phyloP scores from a whole-genome alignment of 1,140 invertebrate genomes.

The Nylanderia fulva region DNA sequence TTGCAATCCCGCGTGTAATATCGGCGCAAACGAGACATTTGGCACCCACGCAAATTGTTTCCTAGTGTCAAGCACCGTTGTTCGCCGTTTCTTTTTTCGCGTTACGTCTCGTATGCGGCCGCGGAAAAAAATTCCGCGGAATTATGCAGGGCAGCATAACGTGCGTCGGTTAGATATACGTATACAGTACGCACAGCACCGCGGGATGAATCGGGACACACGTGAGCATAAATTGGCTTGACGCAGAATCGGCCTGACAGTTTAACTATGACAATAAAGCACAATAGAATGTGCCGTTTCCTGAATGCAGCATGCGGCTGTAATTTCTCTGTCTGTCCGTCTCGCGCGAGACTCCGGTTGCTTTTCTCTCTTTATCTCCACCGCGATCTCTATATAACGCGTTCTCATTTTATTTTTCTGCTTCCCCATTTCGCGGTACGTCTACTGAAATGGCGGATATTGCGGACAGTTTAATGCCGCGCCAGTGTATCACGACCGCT shows the following conservation, averaged over 20 bases:
- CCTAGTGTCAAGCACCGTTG: constrained; percentile 34
- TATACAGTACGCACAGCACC: constrained; percentile 26
- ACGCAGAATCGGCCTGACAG: constrained; percentile 84
- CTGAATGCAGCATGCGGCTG: constrained; percentile 81
- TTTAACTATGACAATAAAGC: constrained; percentile 85
- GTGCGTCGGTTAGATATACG: constrained; percentile 43
- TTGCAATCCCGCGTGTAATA: constrained; percentile 3
- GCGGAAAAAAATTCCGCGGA: constrained; percentile 67
- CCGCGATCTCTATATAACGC: constrained; percentile 48
- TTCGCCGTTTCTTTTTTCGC: constrained; percentile 44
- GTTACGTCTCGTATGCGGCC: constrained; percentile 39
- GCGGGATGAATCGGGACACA: constrained; percentile 67
- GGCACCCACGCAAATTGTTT: constrained; percentile 48
- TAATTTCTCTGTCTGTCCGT: constrained; percentile 78
- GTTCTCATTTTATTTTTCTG: constrained; percentile 71
- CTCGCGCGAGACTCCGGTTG: constrained; percentile 17
- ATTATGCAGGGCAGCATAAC: constrained; percentile 72
- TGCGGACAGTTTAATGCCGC: constrained; percentile 84
- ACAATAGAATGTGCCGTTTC: constrained; percentile 86
- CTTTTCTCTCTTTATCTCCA: constrained; percentile 65
- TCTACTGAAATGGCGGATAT: constrained; percentile 84
- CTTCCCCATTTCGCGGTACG: constrained; percentile 73
- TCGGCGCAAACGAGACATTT: constrained; percentile 13
- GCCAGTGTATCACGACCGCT: constrained; percentile 80
- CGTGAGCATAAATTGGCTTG: constrained; percentile 77